Base-by-base conservation (phyloP, 2,888 invertebrate genomes). In the Lapara coniferarum region DNA sequence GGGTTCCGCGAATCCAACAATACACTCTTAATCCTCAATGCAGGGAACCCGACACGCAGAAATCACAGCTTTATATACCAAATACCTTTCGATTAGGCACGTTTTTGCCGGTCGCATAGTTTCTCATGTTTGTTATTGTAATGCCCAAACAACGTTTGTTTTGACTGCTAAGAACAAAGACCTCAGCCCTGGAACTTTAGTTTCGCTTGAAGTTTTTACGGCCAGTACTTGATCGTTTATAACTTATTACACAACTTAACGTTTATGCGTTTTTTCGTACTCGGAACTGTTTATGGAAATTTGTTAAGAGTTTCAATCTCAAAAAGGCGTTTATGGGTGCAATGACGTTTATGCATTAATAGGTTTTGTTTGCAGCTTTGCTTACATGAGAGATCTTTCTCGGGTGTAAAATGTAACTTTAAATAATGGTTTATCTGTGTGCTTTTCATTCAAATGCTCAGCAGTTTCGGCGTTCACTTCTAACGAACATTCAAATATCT, bases 111-210 rank as follows among this genome's bases (percentile, higher is more conserved):
- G 78, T 80, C 76, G 79, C 80, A 78, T 81, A 71, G 74, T 76
- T 78, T 81, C 82, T 82, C 81, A 79, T 86, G 87, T 89, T 90
- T 92, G 90, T 90, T 92, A 90, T 91, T 88, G 87, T 87, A 89
- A 87, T 84, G 85, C 85, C 86, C 87, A 89, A 90, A 91, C 90
- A 88, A 77, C 83, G 85, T 88, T 88, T 92, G 92, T 92, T 93
- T 92, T 92, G 92, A 89, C 92, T 91, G 83, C 81, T 75, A 79
- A 88, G 89, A 92, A 93, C 92, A 92, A 92, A 91, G 91, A 87
- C 83, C 82, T 85, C 87, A 84, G 80, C 78, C 77, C 55, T 76
- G 76, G 74, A 79, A 83, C 81, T 85, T 85, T 83, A 80, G 83
- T 82, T 83, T 81, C 77, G 83, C 87, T 88, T 85, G 82, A 88